Percentiles rank a stretch among this genome's conserved stretches.
Conservation (phyloP, 2,888 invertebrate genomes). For the Drosophila anceps region DNA sequence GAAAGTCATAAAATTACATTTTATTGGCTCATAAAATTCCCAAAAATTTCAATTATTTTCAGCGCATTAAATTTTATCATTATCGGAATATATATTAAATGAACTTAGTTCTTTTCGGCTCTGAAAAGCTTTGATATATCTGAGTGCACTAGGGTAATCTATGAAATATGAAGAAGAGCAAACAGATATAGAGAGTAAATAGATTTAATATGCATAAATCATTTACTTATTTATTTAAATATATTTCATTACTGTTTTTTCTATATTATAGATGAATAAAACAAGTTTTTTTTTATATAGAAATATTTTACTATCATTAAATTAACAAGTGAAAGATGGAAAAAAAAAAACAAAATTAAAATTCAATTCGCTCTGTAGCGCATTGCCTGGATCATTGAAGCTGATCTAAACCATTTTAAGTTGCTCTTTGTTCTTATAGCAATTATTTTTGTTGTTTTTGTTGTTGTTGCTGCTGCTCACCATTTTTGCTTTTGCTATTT, state of each 20-base stretch:
- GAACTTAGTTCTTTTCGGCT: neutral
- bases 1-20: conserved; percentile 9
- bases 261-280: too few species aligned
- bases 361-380: conserved; percentile 20
- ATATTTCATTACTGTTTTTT: neutral
- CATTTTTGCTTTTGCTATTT: conserved; percentile 63
- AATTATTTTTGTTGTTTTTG: conserved; percentile 42
- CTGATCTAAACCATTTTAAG: conserved; percentile 16
- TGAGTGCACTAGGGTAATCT: neutral
- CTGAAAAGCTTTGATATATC: neutral
- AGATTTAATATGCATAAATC: too few species aligned
- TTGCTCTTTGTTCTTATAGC: conserved; percentile 44
- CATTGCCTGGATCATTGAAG: conserved; percentile 16
- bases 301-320: neutral
- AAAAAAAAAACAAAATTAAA: neutral
- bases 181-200: too few species aligned
- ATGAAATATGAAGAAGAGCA: too few species aligned
- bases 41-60: conserved; percentile 2
- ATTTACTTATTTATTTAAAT: neutral
- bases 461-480: conserved; percentile 50
- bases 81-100: neutral
- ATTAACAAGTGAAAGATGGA: neutral
- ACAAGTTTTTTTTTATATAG: too few species aligned
- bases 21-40: conserved; percentile 9
- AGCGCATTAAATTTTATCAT: neutral